phyloP scores from a whole-genome alignment of 1,140 invertebrate genomes.

The Reticulitermes speratus region DNA sequence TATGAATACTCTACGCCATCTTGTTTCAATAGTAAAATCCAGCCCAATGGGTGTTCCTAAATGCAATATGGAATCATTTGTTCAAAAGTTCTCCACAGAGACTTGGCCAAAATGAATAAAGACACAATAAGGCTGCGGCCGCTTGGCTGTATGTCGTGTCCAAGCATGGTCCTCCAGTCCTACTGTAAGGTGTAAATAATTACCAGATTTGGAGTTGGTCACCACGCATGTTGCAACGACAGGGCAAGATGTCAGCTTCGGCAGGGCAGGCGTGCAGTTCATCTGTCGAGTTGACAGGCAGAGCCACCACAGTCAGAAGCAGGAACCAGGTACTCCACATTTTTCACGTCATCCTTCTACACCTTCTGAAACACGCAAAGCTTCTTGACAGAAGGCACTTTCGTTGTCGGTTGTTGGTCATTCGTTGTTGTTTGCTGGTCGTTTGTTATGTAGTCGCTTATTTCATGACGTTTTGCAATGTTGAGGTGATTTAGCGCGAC shows the following conservation, averaged over 20 bases:
- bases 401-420: no score
- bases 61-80: no score
- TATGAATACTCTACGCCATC: background rate
- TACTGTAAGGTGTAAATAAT: constrained; percentile 27
- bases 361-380: background rate
- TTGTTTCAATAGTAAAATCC: no score
- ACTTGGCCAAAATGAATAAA: background rate
- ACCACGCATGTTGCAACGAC: constrained; percentile 62
- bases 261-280: constrained; percentile 54
- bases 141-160: background rate
- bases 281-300: constrained; percentile 38
- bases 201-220: constrained; percentile 71
- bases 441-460: no score
- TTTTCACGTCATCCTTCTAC: background rate
- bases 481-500: no score
- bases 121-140: background rate
- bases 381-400: background rate
- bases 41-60: no score
- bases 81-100: background rate
- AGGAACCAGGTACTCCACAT: background rate
- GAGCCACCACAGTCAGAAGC: background rate
- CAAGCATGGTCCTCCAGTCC: background rate
- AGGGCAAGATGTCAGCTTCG: constrained; percentile 64
- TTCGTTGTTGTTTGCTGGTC: no score
- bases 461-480: no score